Evolutionary conservation across 2,888 invertebrate species (phyloP).

Genomic region (Stramonita haemastoma): DNA sequence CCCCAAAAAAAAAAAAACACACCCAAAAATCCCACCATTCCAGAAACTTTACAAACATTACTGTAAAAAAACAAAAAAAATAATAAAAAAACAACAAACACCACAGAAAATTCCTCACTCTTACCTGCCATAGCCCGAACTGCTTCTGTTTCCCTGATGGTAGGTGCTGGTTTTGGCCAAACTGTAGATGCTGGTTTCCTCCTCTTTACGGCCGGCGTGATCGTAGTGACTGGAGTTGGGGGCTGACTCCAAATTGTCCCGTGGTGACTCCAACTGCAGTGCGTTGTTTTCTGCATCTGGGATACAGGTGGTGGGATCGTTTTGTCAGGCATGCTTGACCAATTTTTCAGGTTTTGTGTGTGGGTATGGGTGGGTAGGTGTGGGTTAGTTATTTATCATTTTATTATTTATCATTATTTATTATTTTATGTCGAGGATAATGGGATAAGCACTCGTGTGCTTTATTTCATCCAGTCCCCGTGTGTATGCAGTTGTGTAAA

Average conservation of each 20-base stretch:
- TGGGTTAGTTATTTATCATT: too few species aligned
- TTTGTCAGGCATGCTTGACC: background rate
- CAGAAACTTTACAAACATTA: background rate
- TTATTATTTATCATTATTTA: too few species aligned
- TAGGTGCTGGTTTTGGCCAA: background rate
- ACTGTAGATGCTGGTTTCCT: background rate
- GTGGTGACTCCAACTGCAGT: slow-evolving; percentile 45
- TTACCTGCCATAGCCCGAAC: slow-evolving; percentile 29
- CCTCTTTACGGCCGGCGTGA: background rate
- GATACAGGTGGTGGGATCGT: background rate
- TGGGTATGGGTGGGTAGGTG: too few species aligned
- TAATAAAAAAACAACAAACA: background rate
- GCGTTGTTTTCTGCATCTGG: slow-evolving; percentile 51
- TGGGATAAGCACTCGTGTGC: too few species aligned
- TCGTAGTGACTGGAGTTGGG: slow-evolving; percentile 19
- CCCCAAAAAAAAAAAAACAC: too few species aligned
- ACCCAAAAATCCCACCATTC: too few species aligned
- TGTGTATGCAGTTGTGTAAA: too few species aligned
- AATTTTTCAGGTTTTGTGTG: too few species aligned
- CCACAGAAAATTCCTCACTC: background rate
- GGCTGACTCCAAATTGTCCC: slow-evolving; percentile 5
- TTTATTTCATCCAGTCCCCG: too few species aligned
- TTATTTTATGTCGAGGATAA: too few species aligned
- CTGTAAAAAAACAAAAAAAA: background rate
- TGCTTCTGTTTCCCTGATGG: background rate